Percentiles rank a stretch among this genome's conserved stretches.
These are phyloP conservation scores for Cyprinodon diabolis DNA, from an alignment of 2,797 vertebrate genomes.

Conservation along the genomic window DNA sequence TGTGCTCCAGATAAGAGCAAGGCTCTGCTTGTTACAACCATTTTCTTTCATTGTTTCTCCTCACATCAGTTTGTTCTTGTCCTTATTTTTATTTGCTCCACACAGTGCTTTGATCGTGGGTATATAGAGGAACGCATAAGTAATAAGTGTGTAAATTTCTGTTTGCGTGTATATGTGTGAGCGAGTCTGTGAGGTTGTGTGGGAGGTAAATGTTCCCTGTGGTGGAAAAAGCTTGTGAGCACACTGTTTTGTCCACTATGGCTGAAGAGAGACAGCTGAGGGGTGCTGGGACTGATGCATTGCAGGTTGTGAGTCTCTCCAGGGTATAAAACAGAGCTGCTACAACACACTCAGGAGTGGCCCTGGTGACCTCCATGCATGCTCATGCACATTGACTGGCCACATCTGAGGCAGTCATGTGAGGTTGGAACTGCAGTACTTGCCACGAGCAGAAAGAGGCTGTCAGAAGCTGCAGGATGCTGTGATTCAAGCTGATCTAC, in stretches of 20 bases:
- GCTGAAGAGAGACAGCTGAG: slow-evolving; percentile 66
- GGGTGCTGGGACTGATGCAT: slow-evolving; percentile 50
- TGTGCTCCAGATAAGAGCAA: not conserved
- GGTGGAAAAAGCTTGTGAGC: slow-evolving; percentile 64
- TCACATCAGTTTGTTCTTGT: not conserved
- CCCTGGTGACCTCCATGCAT: not conserved
- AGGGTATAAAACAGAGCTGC: slow-evolving; percentile 37
- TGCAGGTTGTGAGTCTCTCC: slow-evolving; percentile 58
- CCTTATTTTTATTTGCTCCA: not conserved
- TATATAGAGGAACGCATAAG: not conserved
- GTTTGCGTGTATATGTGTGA: slow-evolving; percentile 4
- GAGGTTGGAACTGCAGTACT: slow-evolving; percentile 32
- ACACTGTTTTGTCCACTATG: slow-evolving; percentile 66
- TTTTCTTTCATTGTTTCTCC: not conserved
- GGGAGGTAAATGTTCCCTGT: slow-evolving; percentile 42
- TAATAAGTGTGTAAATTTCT: not conserved
- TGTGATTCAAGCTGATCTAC: slow-evolving; percentile 34
- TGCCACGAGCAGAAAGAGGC: slow-evolving; percentile 3
- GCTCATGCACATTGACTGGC: not conserved
- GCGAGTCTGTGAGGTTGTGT: slow-evolving; percentile 12
- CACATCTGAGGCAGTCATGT: slow-evolving; percentile 22
- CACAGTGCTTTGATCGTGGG: not conserved
- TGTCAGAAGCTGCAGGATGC: slow-evolving; percentile 6
- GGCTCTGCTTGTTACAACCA: not conserved
- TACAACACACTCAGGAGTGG: slow-evolving; percentile 21